Percentiles rank a stretch among this genome's conserved stretches.
These are phyloP conservation scores for Gadopsis marmoratus DNA, from an alignment of 2,797 vertebrate species.

Conservation along the genomic window DNA sequence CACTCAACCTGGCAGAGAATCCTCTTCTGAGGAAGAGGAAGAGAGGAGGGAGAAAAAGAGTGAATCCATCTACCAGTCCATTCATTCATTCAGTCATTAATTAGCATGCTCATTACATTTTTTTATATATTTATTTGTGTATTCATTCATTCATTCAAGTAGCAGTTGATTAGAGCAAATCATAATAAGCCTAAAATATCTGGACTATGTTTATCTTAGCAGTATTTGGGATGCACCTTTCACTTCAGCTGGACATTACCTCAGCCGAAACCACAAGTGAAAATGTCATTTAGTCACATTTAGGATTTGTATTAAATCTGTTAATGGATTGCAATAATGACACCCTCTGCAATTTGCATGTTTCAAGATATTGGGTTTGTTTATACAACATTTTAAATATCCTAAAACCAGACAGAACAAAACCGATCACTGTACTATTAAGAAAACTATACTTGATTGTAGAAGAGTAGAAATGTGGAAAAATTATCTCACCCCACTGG, in stretches of 20 bases:
- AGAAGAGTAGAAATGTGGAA: conserved; percentile 25
- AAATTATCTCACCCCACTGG: conserved; percentile 34
- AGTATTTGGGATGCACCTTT: conserved; percentile 14
- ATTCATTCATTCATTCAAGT: conserved; percentile 48
- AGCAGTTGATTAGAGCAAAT: conserved; percentile 23
- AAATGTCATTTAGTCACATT: conserved; percentile 35
- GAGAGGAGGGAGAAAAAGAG: conserved; percentile 30
- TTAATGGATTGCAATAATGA: conserved; percentile 33
- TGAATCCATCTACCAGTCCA: conserved; percentile 44
- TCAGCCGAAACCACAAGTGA: conserved; percentile 23
- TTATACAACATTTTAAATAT: conserved; percentile 15
- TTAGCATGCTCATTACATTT: conserved; percentile 53
- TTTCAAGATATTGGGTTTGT: neutral
- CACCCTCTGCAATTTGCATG: neutral
- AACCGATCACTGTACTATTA: conserved; percentile 11
- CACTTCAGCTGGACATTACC: conserved; percentile 3
- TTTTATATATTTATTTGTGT: conserved; percentile 52
- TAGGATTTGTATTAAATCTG: conserved; percentile 27
- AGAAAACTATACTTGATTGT: conserved; percentile 39
- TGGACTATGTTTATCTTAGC: conserved; percentile 6
- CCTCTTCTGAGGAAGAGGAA: conserved; percentile 62
- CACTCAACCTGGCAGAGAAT: conserved; percentile 76
- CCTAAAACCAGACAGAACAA: conserved; percentile 18
- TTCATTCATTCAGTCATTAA: conserved; percentile 57
- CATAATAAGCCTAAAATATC: neutral